phyloP scores from a whole-genome alignment of 23 tunicate species.

The Corella eumyota region DNA sequence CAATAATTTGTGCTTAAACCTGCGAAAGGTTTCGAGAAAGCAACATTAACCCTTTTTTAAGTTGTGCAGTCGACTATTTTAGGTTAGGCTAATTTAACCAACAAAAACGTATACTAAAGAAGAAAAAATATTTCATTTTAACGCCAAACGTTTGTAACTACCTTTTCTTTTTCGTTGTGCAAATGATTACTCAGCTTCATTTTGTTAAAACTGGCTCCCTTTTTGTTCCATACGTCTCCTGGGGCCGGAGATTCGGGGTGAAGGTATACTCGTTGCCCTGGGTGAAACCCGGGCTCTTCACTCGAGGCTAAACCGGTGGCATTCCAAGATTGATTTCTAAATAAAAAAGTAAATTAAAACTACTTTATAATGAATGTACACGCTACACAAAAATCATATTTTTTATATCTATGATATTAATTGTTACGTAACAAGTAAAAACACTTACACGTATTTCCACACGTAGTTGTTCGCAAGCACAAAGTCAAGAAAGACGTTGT shows the following conservation, averaged over 20 bases:
- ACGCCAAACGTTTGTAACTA: neutral
- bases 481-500: slow-evolving; percentile 35
- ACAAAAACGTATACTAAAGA: neutral
- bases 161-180: slow-evolving; percentile 39
- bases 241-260: slow-evolving; percentile 49
- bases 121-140: neutral
- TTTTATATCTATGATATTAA: neutral
- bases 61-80: no score
- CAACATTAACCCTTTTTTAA: no score
- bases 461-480: slow-evolving; percentile 34
- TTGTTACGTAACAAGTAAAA: neutral
- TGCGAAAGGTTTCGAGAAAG: no score
- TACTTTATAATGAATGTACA: neutral
- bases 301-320: slow-evolving; percentile 27
- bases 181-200: slow-evolving; percentile 46
- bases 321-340: slow-evolving; percentile 31
- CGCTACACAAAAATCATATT: neutral
- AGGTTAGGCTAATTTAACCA: neutral
- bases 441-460: slow-evolving; percentile 32
- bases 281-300: slow-evolving; percentile 20
- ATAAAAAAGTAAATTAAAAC: neutral
- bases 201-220: slow-evolving; percentile 27
- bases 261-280: slow-evolving; percentile 19
- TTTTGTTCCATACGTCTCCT: slow-evolving; percentile 46
- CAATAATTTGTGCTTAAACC: no score